Evolutionary conservation across 2,888 invertebrate species (phyloP), one percentile per base, ranked within the genome.

Genomic region (Sisyra terminalis): DNA sequence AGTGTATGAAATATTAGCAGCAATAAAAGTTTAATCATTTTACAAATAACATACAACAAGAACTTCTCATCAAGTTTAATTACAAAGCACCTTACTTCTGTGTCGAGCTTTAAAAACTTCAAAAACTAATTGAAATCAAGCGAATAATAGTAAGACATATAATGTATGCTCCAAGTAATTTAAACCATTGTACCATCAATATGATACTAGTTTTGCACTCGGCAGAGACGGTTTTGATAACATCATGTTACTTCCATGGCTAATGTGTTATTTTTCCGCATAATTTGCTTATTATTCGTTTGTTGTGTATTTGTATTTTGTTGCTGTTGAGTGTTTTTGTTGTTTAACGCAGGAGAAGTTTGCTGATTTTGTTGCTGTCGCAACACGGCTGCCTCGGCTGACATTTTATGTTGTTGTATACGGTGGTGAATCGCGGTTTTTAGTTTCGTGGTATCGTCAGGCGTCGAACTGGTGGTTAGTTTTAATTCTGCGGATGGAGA

Each of bases 211-310:
- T 24, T 24, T 7, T 16, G 4, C 18, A 38, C 39, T 24, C 39
- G 45, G 42, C 50, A 50, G 55, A 54, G 57, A 57, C 49, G 50
- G 39, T 46, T 47, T 45, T 53, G 54, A 55, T 55, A 53, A 53
- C 70, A 70, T 71, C 71, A 71, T 65, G 71, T 71, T 61, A 71
- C 71, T 66, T 71, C 71, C 71, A 71, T 71, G 50, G 69, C 69
- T 49, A 71, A 58, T 54, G 68, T 66, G 59, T 63, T 64, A 52
- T 67, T 70, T 55, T 70, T 66, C 52, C 65, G 61, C 50, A 68
- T 66, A 50, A 68, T 57, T 46, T 55, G 61, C 24, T 42, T 42
- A 30, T 29, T 40, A 18, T 39, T 39, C 11, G 17, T 42, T 15
- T 15, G 11, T 55, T 46, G 52, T 39, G 44, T 16, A 43, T 45